phyloP scores from a whole-genome alignment of 2,797 vertebrate genomes.

The Falco columbarius region DNA sequence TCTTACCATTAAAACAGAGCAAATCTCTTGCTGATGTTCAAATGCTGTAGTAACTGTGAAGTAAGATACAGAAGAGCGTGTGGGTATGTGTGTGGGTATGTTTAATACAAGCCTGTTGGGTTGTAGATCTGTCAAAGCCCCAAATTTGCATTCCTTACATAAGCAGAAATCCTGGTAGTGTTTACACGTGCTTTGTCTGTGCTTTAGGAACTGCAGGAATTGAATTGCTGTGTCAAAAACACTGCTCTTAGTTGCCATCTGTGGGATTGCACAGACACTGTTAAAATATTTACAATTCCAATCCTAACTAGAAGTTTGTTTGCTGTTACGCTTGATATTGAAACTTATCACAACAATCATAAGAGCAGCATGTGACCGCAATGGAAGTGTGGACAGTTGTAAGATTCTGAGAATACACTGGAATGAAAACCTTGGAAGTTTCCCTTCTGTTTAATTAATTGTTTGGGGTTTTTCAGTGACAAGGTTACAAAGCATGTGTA shows the following conservation, averaged over 20 bases:
- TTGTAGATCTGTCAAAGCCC: not conserved
- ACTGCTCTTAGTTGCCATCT: not conserved
- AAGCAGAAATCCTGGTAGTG: not conserved
- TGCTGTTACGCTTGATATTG: not conserved
- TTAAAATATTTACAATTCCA: not conserved
- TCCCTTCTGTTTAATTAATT: not conserved
- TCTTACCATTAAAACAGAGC: not conserved
- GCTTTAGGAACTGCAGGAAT: not conserved
- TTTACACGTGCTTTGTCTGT: not conserved
- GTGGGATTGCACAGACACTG: not conserved
- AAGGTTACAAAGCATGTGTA: not conserved
- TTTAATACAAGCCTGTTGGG: not conserved
- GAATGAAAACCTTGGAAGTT: not conserved
- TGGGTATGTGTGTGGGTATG: not conserved
- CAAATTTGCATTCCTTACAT: constrained; percentile 12
- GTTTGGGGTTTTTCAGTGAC: not conserved
- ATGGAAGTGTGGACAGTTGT: not conserved
- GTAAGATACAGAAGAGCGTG: not conserved
- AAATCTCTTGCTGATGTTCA: not conserved
- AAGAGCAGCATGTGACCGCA: fast-evolving
- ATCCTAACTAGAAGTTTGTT: not conserved
- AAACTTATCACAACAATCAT: fast-evolving
- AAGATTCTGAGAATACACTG: not conserved
- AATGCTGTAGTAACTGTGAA: not conserved
- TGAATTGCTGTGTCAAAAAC: not conserved